phyloP scores from a whole-genome alignment of 2,888 invertebrate species.

The Orthonychiurus folsomi region DNA sequence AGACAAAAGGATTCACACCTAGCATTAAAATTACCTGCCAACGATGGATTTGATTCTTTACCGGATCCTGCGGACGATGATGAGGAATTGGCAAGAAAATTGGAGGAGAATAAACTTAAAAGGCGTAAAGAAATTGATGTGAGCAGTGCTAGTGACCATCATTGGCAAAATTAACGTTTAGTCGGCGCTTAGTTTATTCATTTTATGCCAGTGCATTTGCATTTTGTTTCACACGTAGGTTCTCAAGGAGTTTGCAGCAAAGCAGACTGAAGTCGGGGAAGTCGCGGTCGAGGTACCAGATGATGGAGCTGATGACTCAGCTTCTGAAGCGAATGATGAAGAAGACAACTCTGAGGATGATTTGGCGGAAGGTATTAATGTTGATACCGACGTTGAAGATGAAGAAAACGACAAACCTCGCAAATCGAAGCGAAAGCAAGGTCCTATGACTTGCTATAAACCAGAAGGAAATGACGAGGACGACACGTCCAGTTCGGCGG shows the following conservation, averaged over 20 bases:
- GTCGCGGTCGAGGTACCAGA: slow-evolving; percentile 11
- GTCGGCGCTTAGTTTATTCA: not conserved
- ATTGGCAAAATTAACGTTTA: no score
- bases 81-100: not conserved
- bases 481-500: not conserved
- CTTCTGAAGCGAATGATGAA: not conserved
- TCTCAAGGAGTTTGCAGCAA: not conserved
- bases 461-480: not conserved
- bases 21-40: no score
- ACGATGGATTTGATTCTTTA: no score
- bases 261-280: slow-evolving; percentile 9
- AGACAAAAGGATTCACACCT: no score
- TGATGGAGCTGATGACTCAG: not conserved
- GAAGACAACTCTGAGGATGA: not conserved
- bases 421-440: no score
- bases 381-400: not conserved
- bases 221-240: not conserved
- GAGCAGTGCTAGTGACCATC: no score
- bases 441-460: no score
- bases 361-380: not conserved
- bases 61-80: slow-evolving; percentile 8
- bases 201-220: not conserved
- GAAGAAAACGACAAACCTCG: not conserved
- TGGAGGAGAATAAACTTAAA: slow-evolving; percentile 3
- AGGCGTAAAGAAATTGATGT: no score